A percentile compares a stretch with the other conserved stretches of the same genome.
These are phyloP conservation scores for Prionailurus bengalensis DNA, from an alignment of 2,113 vertebrate genomes.

Conservation along the genomic window DNA sequence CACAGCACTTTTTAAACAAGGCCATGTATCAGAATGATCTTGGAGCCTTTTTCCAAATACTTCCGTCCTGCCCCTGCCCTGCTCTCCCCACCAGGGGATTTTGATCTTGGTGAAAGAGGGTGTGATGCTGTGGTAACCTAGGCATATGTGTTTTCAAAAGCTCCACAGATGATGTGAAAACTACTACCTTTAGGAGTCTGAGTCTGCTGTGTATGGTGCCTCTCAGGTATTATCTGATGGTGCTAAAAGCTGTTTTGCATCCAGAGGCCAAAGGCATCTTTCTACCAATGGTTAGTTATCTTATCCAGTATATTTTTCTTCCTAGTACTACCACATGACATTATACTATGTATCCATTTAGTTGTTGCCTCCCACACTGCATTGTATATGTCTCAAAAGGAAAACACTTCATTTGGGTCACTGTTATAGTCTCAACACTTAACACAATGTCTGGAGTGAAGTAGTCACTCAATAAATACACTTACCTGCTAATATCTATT, in stretches of 20 bases:
- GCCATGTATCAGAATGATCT: background rate
- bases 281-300: background rate
- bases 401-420: conserved; percentile 3
- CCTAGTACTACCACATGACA: background rate
- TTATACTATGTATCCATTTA: background rate
- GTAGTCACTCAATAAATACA: background rate
- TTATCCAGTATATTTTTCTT: conserved; percentile 15
- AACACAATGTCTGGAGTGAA: background rate
- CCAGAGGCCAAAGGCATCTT: background rate
- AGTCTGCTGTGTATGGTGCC: background rate
- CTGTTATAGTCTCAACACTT: background rate
- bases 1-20: background rate
- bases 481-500: background rate
- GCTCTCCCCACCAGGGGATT: background rate
- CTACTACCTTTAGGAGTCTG: background rate
- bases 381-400: background rate
- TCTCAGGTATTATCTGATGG: background rate
- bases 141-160: background rate
- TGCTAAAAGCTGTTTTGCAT: background rate
- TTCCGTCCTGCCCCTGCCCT: background rate
- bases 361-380: background rate
- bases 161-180: background rate
- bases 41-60: background rate
- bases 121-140: background rate
- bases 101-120: background rate